A percentile compares a stretch with the other conserved stretches of the same genome.
These are phyloP conservation scores for Halotydeus destructor DNA, from an alignment of 1,140 invertebrate species.

Conservation along the genomic window DNA sequence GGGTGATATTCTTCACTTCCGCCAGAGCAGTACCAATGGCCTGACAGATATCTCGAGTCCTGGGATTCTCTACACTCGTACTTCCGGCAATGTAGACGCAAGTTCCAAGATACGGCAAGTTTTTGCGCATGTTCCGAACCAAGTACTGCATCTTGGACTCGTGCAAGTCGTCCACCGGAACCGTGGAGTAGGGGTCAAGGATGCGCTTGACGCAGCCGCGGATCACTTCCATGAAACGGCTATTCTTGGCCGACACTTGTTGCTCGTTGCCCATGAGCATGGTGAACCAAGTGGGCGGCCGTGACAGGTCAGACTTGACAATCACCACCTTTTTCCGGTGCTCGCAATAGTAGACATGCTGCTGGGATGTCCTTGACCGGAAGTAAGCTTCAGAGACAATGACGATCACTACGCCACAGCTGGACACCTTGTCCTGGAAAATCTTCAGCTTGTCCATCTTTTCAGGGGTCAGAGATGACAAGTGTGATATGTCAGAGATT, in stretches of 20 bases:
- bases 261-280: conserved; percentile 16
- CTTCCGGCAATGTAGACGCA: conserved; percentile 24
- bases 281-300: conserved; percentile 16
- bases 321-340: conserved; percentile 25
- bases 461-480: conserved; percentile 14
- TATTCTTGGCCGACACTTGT: conserved; percentile 12
- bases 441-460: conserved; percentile 15
- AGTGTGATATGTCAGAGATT: conserved; percentile 13
- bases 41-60: conserved; percentile 20
- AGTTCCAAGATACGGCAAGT: conserved; percentile 15
- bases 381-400: conserved; percentile 25
- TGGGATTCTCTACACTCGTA: conserved; percentile 12
- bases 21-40: conserved; percentile 23
- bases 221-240: conserved; percentile 18
- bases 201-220: conserved; percentile 17
- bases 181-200: conserved; percentile 20
- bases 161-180: conserved; percentile 18
- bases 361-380: conserved; percentile 23
- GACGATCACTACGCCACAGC: conserved; percentile 24
- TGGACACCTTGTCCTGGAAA: conserved; percentile 26
- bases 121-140: conserved; percentile 16
- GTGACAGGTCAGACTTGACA: conserved; percentile 21
- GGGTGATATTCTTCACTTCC: conserved; percentile 19
- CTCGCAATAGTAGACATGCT: conserved; percentile 29
- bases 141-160: conserved; percentile 21